Base-by-base conservation (phyloP, 2,888 invertebrate species). In the Drosophila merina region DNA sequence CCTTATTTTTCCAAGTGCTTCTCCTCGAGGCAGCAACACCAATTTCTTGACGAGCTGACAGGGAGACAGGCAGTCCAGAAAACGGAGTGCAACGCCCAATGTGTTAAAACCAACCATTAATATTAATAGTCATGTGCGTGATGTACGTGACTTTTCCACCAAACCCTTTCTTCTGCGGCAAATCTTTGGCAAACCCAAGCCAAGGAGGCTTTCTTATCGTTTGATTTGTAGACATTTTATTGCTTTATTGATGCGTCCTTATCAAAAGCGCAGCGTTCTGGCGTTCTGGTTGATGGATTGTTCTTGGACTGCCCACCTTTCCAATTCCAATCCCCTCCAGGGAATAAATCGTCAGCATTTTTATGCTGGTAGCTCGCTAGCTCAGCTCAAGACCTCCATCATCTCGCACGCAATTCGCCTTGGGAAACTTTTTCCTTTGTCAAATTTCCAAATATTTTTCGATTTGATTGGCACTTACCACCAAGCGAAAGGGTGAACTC, bases 101-200 rank as follows among this genome's bases (percentile, higher is more conserved):
- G 89, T 88, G 89, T 89, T 89, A 89, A 76, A 75, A 77, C 85
- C 80, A 82, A 79, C 86, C 88, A 89, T 89, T 89, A 87, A 89
- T 89, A 88, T 89, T 89, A 89, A 89, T 88, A 86, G 89, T 75
- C 73, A 68, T 60, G 86, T 79, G 86, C 85, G 85, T 86, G 85
- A 77, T 86, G 88, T 85, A 86, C 85, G 85, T 86, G 85, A 88
- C 88, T 85, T 79, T 86, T 84, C 69, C 73, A 40, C 58, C 38
- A 77, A 80, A 88, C 88, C 88, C 88, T 82, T 80, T 70, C 87
- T 12, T 26, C 28, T n/a, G 14, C 57, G 54, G 51, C 62, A 33
- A 59, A 63, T 86, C 69, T 72, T 80, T 80, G 75, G 72, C 75
- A 7, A 80, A 83, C 80, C 77, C 20, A 20, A 20, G 20, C 72